These are phyloP conservation scores for Drosophila rufa DNA, from an alignment of 1,140 invertebrate species.

Conservation along the genomic window DNA sequence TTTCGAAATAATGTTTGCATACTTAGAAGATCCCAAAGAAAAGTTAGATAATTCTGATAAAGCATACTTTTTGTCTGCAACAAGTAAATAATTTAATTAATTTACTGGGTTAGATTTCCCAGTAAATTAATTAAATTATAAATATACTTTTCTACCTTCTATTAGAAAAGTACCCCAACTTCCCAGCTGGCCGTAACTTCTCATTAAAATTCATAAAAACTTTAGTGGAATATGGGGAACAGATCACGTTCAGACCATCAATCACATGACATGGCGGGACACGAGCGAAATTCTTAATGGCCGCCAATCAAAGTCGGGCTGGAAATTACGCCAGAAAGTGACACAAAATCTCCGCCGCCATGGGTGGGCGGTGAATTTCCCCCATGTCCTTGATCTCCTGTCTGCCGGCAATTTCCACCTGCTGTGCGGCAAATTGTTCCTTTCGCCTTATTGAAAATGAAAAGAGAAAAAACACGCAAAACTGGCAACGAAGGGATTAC, in stretches of 20 bases:
- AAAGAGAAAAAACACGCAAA: constrained; percentile 36
- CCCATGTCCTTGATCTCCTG: constrained; percentile 12
- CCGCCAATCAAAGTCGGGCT: constrained; percentile 67
- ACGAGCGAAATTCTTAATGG: constrained; percentile 66
- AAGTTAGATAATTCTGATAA: rapidly evolving
- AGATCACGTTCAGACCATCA: constrained; percentile 67
- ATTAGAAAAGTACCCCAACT: no score
- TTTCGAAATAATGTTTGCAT: constrained; percentile 2
- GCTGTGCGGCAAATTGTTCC: constrained; percentile 71
- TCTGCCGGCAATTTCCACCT: constrained; percentile 52
- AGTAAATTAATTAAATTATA: no score
- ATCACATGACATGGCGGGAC: constrained; percentile 66
- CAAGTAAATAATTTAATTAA: constrained; percentile 2
- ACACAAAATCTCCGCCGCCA: constrained; percentile 63
- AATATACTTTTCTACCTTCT: no score
- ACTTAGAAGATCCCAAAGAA: no score
- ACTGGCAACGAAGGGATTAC: constrained; percentile 52
- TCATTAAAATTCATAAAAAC: constrained; percentile 70
- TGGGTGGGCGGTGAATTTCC: constrained; percentile 15
- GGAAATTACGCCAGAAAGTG: constrained; percentile 67
- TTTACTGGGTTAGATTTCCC: no score
- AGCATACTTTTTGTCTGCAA: constrained; percentile 15
- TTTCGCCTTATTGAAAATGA: constrained; percentile 47
- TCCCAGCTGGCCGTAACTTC: constrained; percentile 26
- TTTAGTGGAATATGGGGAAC: constrained; percentile 41